phyloP scores from a whole-genome alignment of 2,888 invertebrate species.

The Cheilosia urbana region DNA sequence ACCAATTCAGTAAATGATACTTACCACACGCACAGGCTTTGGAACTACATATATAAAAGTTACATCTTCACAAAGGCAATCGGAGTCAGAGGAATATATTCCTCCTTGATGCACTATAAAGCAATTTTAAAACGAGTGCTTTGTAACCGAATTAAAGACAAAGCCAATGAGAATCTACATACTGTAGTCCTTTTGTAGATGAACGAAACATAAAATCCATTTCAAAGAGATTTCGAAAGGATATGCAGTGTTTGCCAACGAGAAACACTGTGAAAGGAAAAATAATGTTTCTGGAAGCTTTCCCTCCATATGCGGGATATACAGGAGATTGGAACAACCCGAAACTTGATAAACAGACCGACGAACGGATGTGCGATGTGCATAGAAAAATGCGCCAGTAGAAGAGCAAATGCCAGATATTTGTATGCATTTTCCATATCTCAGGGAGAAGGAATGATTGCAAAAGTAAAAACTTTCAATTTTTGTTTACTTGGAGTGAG shows the following conservation, averaged over 20 bases:
- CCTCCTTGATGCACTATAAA: too few species aligned
- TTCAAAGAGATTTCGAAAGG: neutral
- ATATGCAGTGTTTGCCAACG: neutral
- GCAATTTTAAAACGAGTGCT: too few species aligned
- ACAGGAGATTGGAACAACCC: neutral
- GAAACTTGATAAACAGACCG: neutral
- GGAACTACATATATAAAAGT: too few species aligned
- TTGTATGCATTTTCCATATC: neutral
- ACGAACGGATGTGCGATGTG: neutral
- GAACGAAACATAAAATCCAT: neutral
- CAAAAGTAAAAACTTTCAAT: neutral
- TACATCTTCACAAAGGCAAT: too few species aligned
- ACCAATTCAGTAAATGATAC: too few species aligned
- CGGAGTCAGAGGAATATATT: too few species aligned
- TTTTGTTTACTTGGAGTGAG: neutral
- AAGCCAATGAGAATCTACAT: too few species aligned
- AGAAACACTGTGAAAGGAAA: neutral
- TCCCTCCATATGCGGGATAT: neutral
- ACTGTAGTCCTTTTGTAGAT: neutral
- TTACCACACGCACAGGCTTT: too few species aligned
- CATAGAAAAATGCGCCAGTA: too few species aligned
- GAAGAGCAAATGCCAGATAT: too few species aligned
- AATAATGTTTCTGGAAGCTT: neutral
- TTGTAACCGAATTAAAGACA: too few species aligned
- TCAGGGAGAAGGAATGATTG: neutral